Evolutionary conservation across 2,888 invertebrate genomes (phyloP).

Genomic region (Aelia acuminata): DNA sequence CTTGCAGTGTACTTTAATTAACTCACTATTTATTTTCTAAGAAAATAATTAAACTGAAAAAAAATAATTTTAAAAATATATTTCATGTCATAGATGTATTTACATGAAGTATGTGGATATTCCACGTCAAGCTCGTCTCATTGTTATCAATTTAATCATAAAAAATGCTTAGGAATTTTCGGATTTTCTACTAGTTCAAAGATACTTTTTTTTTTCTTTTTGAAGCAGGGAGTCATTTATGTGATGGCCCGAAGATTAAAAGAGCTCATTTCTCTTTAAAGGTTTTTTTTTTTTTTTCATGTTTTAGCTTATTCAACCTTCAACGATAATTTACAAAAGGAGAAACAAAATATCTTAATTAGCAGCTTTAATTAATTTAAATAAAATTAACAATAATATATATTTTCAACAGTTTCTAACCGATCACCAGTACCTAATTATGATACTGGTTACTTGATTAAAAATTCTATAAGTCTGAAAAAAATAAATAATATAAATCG

Average conservation of each 20-base stretch:
- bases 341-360: background rate
- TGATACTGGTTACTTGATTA: too few species aligned
- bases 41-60: too few species aligned
- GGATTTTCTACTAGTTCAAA: background rate
- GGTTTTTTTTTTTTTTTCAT: slow-evolving; percentile 5
- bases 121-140: too few species aligned
- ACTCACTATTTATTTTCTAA: too few species aligned
- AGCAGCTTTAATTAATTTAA: background rate
- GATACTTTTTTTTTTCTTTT: background rate
- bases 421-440: too few species aligned
- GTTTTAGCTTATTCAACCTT: background rate
- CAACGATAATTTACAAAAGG: background rate
- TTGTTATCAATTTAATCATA: background rate
- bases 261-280: slow-evolving; percentile 24
- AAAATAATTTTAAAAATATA: too few species aligned
- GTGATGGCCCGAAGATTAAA: slow-evolving; percentile 12
- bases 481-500: too few species aligned
- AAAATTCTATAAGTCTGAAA: too few species aligned
- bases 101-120: too few species aligned
- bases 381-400: background rate
- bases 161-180: background rate
- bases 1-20: too few species aligned
- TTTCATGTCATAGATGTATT: too few species aligned
- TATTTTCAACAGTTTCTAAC: too few species aligned
- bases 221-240: background rate